Evolutionary conservation across 2,113 vertebrate species (phyloP), one percentile per base, ranked within the genome.

Genomic region (Cairina moschata): DNA sequence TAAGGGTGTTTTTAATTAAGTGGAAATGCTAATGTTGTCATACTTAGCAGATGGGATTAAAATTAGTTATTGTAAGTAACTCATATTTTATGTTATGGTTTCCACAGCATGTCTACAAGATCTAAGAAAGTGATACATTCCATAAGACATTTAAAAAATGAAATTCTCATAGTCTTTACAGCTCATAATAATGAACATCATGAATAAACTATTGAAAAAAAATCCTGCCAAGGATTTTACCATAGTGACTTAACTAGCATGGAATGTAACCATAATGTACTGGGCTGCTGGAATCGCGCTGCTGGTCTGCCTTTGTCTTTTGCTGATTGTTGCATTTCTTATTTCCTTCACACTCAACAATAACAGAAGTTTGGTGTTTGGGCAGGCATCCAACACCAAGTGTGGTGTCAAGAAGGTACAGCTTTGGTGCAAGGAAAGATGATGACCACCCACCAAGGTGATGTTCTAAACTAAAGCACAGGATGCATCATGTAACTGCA

Each of bases 1-100:
- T 99, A 99, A 99, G 99, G 98, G 96, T 97, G 98, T 98, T 97
- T 98, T 99, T 99, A 99, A 99, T 99, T 99, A 99, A 99, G 99
- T 98, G 98, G 98, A 98, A 99, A 99, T 99, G 99, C 99, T 99
- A 99, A 99, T 99, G 99, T 98, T 99, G 99, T 99, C 99, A 99
- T 99, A 99, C 98, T 99, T 99, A 99, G 99, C 99, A 99, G 99
- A 99, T 99, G 98, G 99, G 99, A 99, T 99, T 99, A 99, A 99
- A 99, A 99, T 99, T 98, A 99, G 99, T 99, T 99, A 99, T 99
- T 99, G 98, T 99, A 99, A 99, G 99, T 99, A 99, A 99, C 98
- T 99, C 98, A 98, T 99, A 98, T 99, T 99, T 99, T 99, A 99
- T 98, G 98, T 98, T 99, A 99, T 99, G 98, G 99, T 99, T 98